phyloP scores from a whole-genome alignment of 2,113 vertebrate genomes.

The Datnioides undecimradiatus region DNA sequence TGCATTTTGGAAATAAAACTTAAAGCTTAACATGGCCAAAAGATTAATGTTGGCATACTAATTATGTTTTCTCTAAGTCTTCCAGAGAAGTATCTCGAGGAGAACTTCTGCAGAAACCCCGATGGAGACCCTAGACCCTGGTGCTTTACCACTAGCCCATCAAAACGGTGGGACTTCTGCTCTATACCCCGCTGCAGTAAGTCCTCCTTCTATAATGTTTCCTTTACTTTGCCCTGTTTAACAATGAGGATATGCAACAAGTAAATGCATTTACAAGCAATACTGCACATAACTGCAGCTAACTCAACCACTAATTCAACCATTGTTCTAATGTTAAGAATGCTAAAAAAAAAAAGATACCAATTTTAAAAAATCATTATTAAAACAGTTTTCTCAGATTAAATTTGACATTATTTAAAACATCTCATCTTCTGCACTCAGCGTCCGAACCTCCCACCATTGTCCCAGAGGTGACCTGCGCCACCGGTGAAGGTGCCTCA shows the following conservation, averaged over 20 bases:
- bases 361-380: too few relatives aligned
- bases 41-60: background rate
- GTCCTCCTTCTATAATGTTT: slow-evolving; percentile 48
- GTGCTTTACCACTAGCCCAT: slow-evolving; percentile 90
- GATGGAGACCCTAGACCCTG: slow-evolving; percentile 93
- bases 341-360: too few relatives aligned
- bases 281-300: too few relatives aligned
- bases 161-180: slow-evolving; percentile 94
- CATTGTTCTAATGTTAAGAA: too few relatives aligned
- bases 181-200: slow-evolving; percentile 90
- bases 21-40: background rate
- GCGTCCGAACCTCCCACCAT: slow-evolving; percentile 86
- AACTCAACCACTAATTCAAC: too few relatives aligned
- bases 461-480: slow-evolving; percentile 86
- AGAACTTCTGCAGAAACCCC: slow-evolving; percentile 95
- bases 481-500: slow-evolving; percentile 85
- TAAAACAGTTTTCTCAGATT: background rate
- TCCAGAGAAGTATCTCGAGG: slow-evolving; percentile 90
- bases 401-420: background rate
- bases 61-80: slow-evolving; percentile 80
- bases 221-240: background rate
- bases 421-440: slow-evolving; percentile 47
- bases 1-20: background rate
- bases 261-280: too few relatives aligned
- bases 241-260: too few relatives aligned